Percentiles rank a stretch among this genome's conserved stretches.
These are phyloP conservation scores for Troides oblongomaculatus DNA, from an alignment of 2,888 invertebrate genomes.

Conservation along the genomic window DNA sequence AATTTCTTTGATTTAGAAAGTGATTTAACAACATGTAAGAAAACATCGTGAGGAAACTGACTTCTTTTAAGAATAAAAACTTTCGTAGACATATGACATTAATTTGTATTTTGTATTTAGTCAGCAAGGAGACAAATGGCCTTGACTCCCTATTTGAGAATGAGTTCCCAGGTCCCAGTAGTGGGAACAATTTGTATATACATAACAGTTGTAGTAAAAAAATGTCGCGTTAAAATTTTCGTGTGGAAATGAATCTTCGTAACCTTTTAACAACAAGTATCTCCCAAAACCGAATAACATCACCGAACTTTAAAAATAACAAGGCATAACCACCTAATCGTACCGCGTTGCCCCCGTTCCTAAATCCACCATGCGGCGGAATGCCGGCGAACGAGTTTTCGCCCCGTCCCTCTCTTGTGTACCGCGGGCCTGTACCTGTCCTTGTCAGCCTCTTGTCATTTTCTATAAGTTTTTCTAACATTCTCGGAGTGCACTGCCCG, in stretches of 20 bases:
- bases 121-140: too few relatives aligned
- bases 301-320: slow-evolving; percentile 64
- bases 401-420: slow-evolving; percentile 70
- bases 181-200: too few relatives aligned
- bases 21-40: not conserved
- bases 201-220: too few relatives aligned
- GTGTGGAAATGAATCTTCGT: not conserved
- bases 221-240: not conserved
- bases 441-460: slow-evolving; percentile 76
- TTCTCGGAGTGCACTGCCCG: slow-evolving; percentile 67
- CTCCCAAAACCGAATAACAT: slow-evolving; percentile 32
- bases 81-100: too few relatives aligned
- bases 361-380: slow-evolving; percentile 78
- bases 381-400: slow-evolving; percentile 77
- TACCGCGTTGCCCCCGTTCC: slow-evolving; percentile 78
- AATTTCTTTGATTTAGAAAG: not conserved
- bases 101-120: too few relatives aligned
- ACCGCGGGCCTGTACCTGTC: slow-evolving; percentile 63
- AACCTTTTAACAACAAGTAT: slow-evolving; percentile 33
- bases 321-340: slow-evolving; percentile 76
- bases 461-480: slow-evolving; percentile 80
- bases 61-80: too few relatives aligned
- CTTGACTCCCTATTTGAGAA: too few relatives aligned
- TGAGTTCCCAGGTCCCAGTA: too few relatives aligned
- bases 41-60: too few relatives aligned